Evolutionary conservation across 2,888 invertebrate species (phyloP), one percentile per base, ranked within the genome.

Genomic region (Orchesellides sinensis): DNA sequence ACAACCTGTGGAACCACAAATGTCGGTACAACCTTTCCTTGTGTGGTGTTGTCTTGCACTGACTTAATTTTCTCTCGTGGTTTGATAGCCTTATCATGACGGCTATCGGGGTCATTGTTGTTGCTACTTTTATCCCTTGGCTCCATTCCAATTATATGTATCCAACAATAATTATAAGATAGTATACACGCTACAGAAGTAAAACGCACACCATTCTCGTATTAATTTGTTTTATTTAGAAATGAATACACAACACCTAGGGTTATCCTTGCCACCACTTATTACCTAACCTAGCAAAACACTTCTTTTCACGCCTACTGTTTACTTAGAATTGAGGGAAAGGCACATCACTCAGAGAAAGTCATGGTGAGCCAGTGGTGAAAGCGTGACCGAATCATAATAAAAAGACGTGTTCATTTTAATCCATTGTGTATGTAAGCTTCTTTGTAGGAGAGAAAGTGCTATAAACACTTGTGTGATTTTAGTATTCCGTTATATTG

Each of bases 1-100:
- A 79, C 72, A 69, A 70, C 70, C 45, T 65, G 72, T 8, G 79
- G 79, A 21, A 72, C 61, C 12, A 78, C 65, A 23, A 54, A 29
- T 6, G 68, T 32, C n/a, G 68, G 23, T 29, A n/a, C n/a, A n/a
- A 23, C 61, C 17, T 17, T 49, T 12, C 45, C 14, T 49, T 21
- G 5, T 25, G 49, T 69, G 8, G 59, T 49, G 52, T 21, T 49
- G 21, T 40, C 27, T 2, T 29, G 10, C 52, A 6, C 14, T 54
- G n/a, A n/a, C n/a, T n/a, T n/a, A n/a, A n/a, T n/a, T 5, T 8
- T 14, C 23, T 4, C 21, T 21, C 2, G 4, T 54, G 54, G 21
- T 1, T n/a, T n/a, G n/a, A n/a, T n/a, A n/a, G 23, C 12, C 17
- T 73, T 63, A 21, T 63, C 73, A n/a, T 21, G 19, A 17, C n/a